Evolutionary conservation across 2,113 vertebrate species (phyloP).

Genomic region (Acinonyx jubatus): DNA sequence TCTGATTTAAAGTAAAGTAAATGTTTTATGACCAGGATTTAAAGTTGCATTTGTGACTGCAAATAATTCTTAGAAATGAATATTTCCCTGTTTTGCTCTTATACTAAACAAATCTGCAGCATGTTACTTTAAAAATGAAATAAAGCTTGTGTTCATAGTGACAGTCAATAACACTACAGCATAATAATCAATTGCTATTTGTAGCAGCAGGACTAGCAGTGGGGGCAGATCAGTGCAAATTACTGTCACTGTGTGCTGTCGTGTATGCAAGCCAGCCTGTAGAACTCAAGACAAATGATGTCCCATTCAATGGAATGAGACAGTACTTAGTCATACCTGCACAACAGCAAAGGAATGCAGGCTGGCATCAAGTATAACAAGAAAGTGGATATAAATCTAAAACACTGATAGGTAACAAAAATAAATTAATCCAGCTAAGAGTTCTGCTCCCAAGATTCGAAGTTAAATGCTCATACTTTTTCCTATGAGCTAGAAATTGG

Average conservation of each 20-base stretch:
- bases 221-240: slow-evolving; percentile 96
- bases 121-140: slow-evolving; percentile 88
- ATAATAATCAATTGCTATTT: slow-evolving; percentile 99
- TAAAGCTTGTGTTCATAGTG: slow-evolving; percentile 85
- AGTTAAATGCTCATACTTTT: slow-evolving; percentile 70
- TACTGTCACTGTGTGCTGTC: slow-evolving; percentile 92
- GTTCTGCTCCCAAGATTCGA: slow-evolving; percentile 49
- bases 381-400: slow-evolving; percentile 54
- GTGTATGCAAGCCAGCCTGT: slow-evolving; percentile 88
- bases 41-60: slow-evolving; percentile 73
- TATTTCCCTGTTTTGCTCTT: slow-evolving; percentile 70
- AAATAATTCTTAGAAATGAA: slow-evolving; percentile 70
- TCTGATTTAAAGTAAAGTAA: slow-evolving; percentile 78
- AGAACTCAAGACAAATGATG: slow-evolving; percentile 89
- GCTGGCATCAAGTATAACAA: background rate
- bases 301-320: slow-evolving; percentile 85
- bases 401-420: slow-evolving; percentile 60
- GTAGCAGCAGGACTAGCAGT: slow-evolving; percentile 93
- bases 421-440: slow-evolving; percentile 79
- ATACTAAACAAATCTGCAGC: slow-evolving; percentile 80
- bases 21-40: slow-evolving; percentile 76
- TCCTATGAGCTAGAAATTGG: slow-evolving; percentile 66
- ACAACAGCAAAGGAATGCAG: background rate
- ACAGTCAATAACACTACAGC: slow-evolving; percentile 94
- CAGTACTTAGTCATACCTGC: slow-evolving; percentile 88